These are phyloP conservation scores for Coregonus ussuriensis DNA, from an alignment of 2,797 vertebrate genomes.

Conservation along the genomic window DNA sequence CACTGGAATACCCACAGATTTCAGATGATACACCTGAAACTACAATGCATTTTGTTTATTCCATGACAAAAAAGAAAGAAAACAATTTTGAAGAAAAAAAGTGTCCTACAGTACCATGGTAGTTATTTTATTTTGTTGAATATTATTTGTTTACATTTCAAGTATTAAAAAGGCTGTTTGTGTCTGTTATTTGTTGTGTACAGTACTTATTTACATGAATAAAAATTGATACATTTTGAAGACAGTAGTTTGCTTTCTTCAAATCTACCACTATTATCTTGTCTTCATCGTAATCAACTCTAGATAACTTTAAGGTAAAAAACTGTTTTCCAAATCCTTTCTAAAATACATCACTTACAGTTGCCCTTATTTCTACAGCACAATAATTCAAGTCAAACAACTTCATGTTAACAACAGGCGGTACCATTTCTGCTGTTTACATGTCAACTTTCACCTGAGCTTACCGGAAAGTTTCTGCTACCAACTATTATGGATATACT, in stretches of 20 bases:
- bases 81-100: slow-evolving; percentile 57
- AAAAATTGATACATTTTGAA: slow-evolving; percentile 65
- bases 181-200: slow-evolving; percentile 74
- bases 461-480: too few species aligned
- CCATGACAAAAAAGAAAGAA: slow-evolving; percentile 73
- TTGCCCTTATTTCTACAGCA: too few species aligned
- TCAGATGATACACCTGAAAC: slow-evolving; percentile 65
- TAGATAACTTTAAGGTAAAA: too few species aligned
- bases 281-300: too few species aligned
- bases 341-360: too few species aligned
- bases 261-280: neutral
- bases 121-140: slow-evolving; percentile 67
- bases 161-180: slow-evolving; percentile 78
- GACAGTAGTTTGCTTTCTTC: slow-evolving; percentile 17
- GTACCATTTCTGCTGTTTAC: too few species aligned
- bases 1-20: neutral
- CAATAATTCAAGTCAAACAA: too few species aligned
- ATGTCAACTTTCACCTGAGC: too few species aligned
- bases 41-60: slow-evolving; percentile 64
- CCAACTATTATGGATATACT: too few species aligned
- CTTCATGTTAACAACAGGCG: too few species aligned
- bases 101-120: slow-evolving; percentile 60
- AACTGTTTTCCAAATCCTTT: too few species aligned
- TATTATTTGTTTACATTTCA: slow-evolving; percentile 81
- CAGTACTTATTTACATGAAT: slow-evolving; percentile 70